Base-by-base conservation (phyloP, 1,140 invertebrate genomes). In the Drosophila ambigua region DNA sequence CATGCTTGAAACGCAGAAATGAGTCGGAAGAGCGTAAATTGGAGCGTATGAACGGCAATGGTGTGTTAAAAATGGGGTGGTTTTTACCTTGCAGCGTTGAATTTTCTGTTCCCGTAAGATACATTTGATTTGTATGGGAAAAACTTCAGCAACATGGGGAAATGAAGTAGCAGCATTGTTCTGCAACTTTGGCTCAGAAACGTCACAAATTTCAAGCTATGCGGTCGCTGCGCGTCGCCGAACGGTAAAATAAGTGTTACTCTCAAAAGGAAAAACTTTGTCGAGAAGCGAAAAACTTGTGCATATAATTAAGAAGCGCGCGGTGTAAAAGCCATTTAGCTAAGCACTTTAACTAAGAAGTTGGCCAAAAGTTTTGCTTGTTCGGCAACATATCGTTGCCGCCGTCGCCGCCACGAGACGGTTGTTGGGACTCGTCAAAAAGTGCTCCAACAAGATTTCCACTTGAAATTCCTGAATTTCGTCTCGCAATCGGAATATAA, bases 401-500 rank as follows among this genome's bases (percentile, higher is more conserved):
- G 74, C 53, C 57, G 48, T 63, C 44, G 64, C 74, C 73, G 78
- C 31, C 8, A 31, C 31, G 9, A 31, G 31, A 31, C 31, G 31
- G 31, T 31, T 31, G 31, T 9, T 31, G 28, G 28, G 7, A 2
- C 28, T 48, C 48, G 72, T 68, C 65, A 77, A 82, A 88, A 88
- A 89, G 83, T 88, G 84, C 83, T 89, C 83, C 73, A 83, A 88
- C 83, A 71, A 88, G 83, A 88, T 88, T 88, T 88, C 83, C 79
- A 88, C 83, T 88, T 88, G 84, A 88, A 88, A 89, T 88, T 88
- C 83, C 84, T 89, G 83, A 89, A 88, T 88, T 88, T 83, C 74
- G 82, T 78, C 71, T 60, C 59, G 66, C 74, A 69, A 75, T 79
- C 60, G 69, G 54, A 75, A 75, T 75, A 76, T 63, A 80, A 74